A percentile compares a stretch with the other conserved stretches of the same genome.
These are phyloP conservation scores for Smittia aterrima DNA, from an alignment of 2,888 invertebrate species.

Conservation along the genomic window DNA sequence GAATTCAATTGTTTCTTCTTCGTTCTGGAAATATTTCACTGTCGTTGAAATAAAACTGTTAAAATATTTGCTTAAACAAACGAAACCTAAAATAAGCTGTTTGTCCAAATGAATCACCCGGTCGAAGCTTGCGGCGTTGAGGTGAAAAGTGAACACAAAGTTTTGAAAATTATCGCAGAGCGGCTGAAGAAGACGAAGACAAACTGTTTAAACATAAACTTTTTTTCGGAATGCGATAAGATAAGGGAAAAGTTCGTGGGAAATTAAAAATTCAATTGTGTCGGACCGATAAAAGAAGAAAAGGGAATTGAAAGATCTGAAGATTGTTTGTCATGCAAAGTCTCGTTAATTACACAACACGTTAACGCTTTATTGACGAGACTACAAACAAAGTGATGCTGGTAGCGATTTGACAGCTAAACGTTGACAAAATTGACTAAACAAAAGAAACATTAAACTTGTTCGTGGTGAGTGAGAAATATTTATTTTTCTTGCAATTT, in stretches of 20 bases:
- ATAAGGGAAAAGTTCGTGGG: conserved; percentile 5
- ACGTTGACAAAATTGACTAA: too few species aligned
- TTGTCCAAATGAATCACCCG: conserved; percentile 22
- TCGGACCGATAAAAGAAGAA: neutral
- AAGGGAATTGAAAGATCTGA: neutral
- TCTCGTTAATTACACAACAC: neutral
- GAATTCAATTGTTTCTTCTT: conserved; percentile 14
- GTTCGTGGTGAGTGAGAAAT: too few species aligned
- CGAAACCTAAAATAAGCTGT: neutral
- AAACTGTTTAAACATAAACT: neutral
- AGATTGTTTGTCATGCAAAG: neutral
- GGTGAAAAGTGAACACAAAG: neutral
- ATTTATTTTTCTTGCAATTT: too few species aligned
- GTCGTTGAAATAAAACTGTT: conserved; percentile 19
- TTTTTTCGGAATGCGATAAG: conserved; percentile 28
- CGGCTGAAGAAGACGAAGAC: neutral
- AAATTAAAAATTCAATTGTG: neutral
- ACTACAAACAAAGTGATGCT: too few species aligned
- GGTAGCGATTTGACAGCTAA: too few species aligned
- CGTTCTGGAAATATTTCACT: conserved; percentile 13
- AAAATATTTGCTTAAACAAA: conserved; percentile 35
- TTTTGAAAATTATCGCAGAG: neutral
- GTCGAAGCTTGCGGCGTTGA: neutral
- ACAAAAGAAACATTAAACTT: too few species aligned
- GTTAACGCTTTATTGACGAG: neutral